Base-by-base conservation (phyloP, 2,797 vertebrate species). In the Natrix natrix region DNA sequence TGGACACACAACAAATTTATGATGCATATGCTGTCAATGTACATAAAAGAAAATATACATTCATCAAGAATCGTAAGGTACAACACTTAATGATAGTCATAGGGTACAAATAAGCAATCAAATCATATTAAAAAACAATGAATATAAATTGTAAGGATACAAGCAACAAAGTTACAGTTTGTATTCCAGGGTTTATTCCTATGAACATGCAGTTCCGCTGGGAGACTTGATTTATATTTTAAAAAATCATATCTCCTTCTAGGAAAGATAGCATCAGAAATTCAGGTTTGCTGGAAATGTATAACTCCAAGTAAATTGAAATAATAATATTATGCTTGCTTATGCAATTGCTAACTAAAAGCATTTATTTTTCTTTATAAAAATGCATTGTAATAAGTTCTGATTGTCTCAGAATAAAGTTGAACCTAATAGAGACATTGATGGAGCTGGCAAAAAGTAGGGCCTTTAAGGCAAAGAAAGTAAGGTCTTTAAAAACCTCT, bases 261-360 rank as follows among this genome's bases (percentile, higher is more conserved):
- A 52, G 66, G 43, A 78, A 89, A 57, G 48, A n/a, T 86, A 57
- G 26, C 37, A 83, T 32, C 90, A 91, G 52, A 74, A 26, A 28
- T 88, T 43, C 13, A 48, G 37, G 78, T 43, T 88, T 24, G 0
- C 28, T 92, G 92, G 57, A 87, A 90, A 74, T 94, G 92, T 74
- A 60, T 56, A 5, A 0, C 16, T 83, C 90, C 91, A 90, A 91
- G n/a, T 93, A 88, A 59, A 3, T 78, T 2, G 92, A 90, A 37
- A 0, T 8, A 63, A 92, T 92, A 95, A 95, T 88, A 37, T 12
- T 20, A 88, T 88, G n/a, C 17, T 59, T 88, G 61, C 37, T 91
- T 63, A 37, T 28, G 91, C 91, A 90, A 95, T 89, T 63, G 66
- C 95, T 96, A 96, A 95, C 94, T 90, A 93, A 86, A 43, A 66